Conservation (phyloP, 2,888 invertebrate species). For the Euzophera pinguis region DNA sequence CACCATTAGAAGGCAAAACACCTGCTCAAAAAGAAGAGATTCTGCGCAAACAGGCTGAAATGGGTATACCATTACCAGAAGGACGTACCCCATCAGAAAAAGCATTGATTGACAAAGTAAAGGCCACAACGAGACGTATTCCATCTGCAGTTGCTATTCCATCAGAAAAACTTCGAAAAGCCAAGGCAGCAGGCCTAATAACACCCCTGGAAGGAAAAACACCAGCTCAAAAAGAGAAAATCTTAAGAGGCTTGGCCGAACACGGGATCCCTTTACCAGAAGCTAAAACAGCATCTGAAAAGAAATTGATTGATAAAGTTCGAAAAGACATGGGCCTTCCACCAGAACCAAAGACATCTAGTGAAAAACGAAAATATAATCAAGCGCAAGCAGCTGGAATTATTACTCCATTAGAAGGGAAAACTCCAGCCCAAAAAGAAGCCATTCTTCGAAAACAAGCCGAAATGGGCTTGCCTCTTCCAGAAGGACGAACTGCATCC, state of each 20-base stretch:
- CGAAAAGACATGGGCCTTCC: constrained; percentile 26
- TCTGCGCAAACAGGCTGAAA: constrained; percentile 12
- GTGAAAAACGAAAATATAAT: constrained; percentile 22
- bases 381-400: constrained; percentile 25
- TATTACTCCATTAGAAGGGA: constrained; percentile 28
- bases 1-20: constrained; percentile 20
- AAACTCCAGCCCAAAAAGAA: constrained; percentile 23
- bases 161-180: constrained; percentile 26
- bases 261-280: constrained; percentile 12
- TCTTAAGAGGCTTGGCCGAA: constrained; percentile 22
- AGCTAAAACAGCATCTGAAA: constrained; percentile 27
- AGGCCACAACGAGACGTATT: constrained; percentile 13
- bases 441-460: constrained; percentile 19
- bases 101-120: constrained; percentile 22
- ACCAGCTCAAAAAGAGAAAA: constrained; percentile 25
- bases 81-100: constrained; percentile 24
- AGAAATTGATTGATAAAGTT: constrained; percentile 26
- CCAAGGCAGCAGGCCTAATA: constrained; percentile 28
- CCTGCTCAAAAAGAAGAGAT: constrained; percentile 16
- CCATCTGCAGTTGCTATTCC: constrained; percentile 18
- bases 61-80: constrained; percentile 18
- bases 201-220: constrained; percentile 24
- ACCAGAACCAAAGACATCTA: constrained; percentile 25
- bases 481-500: constrained; percentile 12
- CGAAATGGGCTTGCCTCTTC: constrained; percentile 8